phyloP scores from a whole-genome alignment of 23 tunicate species.

The Trididemnum clinides region DNA sequence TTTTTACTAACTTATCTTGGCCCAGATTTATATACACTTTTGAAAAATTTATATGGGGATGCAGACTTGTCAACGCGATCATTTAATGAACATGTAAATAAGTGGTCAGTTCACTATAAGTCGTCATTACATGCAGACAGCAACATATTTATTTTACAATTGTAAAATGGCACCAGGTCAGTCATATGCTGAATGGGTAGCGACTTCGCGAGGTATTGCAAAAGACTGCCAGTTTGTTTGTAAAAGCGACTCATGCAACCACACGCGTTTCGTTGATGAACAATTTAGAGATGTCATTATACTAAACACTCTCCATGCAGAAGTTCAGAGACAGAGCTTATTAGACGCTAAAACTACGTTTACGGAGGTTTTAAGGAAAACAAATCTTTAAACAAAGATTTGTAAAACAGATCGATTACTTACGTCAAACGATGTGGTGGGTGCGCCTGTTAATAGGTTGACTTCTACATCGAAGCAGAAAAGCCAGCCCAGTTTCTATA shows the following conservation, averaged over 20 bases:
- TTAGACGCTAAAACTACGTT: background rate
- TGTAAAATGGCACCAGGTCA: slow-evolving; percentile 1
- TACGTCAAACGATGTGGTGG: background rate
- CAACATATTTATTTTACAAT: background rate
- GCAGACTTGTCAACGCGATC: too few species aligned
- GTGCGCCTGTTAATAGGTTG: background rate
- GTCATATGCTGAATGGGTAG: background rate
- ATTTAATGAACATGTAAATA: background rate
- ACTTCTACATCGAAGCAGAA: background rate
- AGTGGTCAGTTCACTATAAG: background rate
- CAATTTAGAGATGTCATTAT: slow-evolving; percentile 11
- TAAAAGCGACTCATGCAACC: slow-evolving; percentile 17
- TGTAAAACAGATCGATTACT: background rate
- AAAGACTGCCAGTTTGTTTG: background rate
- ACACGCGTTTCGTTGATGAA: background rate
- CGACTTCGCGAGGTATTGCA: background rate
- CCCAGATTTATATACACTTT: background rate
- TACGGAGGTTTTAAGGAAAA: background rate
- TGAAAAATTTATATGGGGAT: background rate
- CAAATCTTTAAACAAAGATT: background rate
- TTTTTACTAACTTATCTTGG: background rate
- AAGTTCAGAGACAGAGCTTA: background rate
- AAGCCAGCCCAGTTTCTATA: background rate
- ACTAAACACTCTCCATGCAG: slow-evolving; percentile 4
- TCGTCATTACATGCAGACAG: background rate